phyloP scores from a whole-genome alignment of 2,888 invertebrate genomes.

The Taenaris catops region DNA sequence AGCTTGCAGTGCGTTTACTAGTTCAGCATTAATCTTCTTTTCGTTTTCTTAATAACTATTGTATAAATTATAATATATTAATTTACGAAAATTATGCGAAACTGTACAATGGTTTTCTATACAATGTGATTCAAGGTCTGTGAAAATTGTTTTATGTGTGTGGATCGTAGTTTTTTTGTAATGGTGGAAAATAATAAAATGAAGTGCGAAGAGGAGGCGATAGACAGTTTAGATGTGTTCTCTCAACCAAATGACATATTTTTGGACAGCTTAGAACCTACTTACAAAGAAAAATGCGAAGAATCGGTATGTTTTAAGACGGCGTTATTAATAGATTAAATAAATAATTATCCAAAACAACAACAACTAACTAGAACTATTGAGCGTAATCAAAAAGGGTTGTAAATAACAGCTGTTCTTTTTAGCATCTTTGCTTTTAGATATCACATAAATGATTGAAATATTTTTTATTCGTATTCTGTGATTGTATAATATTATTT shows the following conservation, averaged over 20 bases:
- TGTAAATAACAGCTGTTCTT: no score
- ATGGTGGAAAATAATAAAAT: conserved; percentile 61
- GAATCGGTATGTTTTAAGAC: conserved; percentile 32
- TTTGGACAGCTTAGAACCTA: conserved; percentile 65
- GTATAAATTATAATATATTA: conserved; percentile 4
- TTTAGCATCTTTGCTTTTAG: no score
- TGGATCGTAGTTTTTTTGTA: conserved; percentile 26
- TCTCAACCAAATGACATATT: conserved; percentile 47
- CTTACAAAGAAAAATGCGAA: conserved; percentile 48
- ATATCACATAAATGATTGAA: no score
- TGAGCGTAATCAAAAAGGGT: no score
- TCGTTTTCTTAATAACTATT: conserved; percentile 14
- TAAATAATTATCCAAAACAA: no score
- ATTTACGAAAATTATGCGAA: background rate
- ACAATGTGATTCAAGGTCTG: no score
- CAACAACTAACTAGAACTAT: no score
- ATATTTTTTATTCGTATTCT: no score
- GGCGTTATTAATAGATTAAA: no score
- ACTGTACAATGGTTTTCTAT: no score
- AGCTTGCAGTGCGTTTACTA: conserved; percentile 9
- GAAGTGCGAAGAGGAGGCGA: conserved; percentile 54
- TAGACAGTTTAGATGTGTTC: conserved; percentile 64
- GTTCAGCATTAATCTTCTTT: conserved; percentile 9
- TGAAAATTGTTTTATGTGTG: background rate
- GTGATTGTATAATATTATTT: no score